These are phyloP conservation scores for Meta bourneti DNA, from an alignment of 2,888 invertebrate species.

Conservation along the genomic window DNA sequence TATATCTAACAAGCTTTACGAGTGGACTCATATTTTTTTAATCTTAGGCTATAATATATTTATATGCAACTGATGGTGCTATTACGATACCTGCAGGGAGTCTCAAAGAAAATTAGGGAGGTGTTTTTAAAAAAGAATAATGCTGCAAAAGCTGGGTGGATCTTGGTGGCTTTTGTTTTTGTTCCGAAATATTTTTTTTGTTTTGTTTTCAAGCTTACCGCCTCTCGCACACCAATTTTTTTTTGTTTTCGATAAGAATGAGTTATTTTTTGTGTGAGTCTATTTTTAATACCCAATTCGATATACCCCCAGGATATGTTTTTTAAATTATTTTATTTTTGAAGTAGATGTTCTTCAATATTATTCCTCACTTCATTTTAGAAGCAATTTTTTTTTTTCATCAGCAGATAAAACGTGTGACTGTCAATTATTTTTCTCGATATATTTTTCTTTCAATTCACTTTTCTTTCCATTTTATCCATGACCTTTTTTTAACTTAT, in stretches of 20 bases:
- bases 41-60: conserved; percentile 47
- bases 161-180: conserved; percentile 10
- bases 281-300: too few relatives aligned
- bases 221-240: conserved; percentile 1
- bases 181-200: conserved; percentile 5
- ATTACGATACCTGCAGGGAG: conserved; percentile 42
- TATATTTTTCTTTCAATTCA: too few relatives aligned
- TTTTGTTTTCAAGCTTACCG: conserved; percentile 1
- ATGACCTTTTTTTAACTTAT: too few relatives aligned
- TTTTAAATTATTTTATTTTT: too few relatives aligned
- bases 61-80: conserved; percentile 37
- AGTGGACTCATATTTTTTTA: conserved; percentile 17
- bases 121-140: conserved; percentile 48
- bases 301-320: too few relatives aligned
- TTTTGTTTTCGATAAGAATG: neutral
- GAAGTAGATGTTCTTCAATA: too few relatives aligned
- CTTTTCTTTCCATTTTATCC: too few relatives aligned
- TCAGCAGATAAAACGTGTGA: too few relatives aligned
- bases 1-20: conserved; percentile 41
- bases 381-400: too few relatives aligned
- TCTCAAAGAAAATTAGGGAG: conserved; percentile 58
- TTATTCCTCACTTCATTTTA: too few relatives aligned
- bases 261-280: too few relatives aligned
- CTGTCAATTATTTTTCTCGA: too few relatives aligned
- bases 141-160: conserved; percentile 33